A percentile compares a stretch with the other conserved stretches of the same genome.
phyloP scores from a whole-genome alignment of 2,113 vertebrate genomes.

The Elachura formosa region DNA sequence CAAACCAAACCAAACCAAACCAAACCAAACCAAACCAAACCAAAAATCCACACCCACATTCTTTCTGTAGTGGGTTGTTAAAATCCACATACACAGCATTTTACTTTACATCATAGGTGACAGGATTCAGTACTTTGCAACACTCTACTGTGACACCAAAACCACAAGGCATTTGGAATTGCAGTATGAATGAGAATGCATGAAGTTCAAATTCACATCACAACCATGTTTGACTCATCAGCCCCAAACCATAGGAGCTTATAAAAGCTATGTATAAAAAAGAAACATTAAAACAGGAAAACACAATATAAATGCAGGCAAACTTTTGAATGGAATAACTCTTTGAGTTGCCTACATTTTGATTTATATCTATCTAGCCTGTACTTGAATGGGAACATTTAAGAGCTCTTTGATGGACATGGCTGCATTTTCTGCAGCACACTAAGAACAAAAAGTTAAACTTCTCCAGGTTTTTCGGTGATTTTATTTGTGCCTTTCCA shows the following conservation, averaged over 20 bases:
- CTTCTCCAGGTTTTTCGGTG: not conserved
- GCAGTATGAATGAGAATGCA: not conserved
- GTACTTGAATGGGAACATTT: not conserved
- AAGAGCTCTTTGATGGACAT: not conserved
- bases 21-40: not conserved
- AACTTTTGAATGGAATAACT: not conserved
- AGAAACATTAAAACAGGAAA: not conserved
- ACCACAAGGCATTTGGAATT: not conserved
- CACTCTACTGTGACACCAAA: not conserved
- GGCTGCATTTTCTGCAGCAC: not conserved
- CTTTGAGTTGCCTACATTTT: not conserved
- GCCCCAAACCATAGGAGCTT: not conserved
- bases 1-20: not conserved
- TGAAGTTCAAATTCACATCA: not conserved
- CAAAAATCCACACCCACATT: not conserved
- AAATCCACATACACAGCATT: not conserved
- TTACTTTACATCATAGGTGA: not conserved
- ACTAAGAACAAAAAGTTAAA: not conserved
- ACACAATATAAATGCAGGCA: not conserved
- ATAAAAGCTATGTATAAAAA: not conserved
- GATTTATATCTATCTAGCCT: not conserved
- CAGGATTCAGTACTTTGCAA: not conserved
- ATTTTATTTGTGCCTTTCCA: not conserved
- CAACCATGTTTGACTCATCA: not conserved
- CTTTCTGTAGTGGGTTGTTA: not conserved